phyloP scores from a whole-genome alignment of 2,888 invertebrate genomes.

The Nephrotoma flavescens region DNA sequence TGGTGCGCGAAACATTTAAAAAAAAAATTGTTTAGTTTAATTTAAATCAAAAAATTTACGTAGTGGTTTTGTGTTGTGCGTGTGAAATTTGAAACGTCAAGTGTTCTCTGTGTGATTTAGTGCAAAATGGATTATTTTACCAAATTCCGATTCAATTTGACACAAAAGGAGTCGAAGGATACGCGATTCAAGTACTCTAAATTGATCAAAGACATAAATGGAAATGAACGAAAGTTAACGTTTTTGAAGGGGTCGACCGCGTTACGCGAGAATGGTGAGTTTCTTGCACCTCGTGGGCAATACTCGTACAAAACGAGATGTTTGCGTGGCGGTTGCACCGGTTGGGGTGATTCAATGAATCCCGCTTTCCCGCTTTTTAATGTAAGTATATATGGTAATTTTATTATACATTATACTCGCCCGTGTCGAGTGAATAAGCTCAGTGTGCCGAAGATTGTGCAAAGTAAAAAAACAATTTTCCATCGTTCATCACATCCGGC shows the following conservation, averaged over 20 bases:
- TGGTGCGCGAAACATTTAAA: not conserved
- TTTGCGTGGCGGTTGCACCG: conserved; percentile 12
- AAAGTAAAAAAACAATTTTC: no score
- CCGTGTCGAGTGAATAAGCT: no score
- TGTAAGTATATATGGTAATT: conserved; percentile 4
- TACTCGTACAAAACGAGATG: conserved; percentile 10
- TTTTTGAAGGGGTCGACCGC: conserved; percentile 7
- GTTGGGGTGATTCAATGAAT: conserved; percentile 13
- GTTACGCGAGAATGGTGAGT: not conserved
- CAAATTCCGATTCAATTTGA: not conserved
- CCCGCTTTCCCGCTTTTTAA: conserved; percentile 11
- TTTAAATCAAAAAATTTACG: not conserved
- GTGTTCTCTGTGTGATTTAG: not conserved
- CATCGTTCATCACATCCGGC: no score
- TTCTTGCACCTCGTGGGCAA: conserved; percentile 8
- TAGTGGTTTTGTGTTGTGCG: not conserved
- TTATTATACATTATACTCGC: not conserved
- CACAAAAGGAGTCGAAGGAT: not conserved
- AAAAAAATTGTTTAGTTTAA: no score
- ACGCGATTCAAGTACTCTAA: conserved; percentile 2
- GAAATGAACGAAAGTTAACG: conserved; percentile 1
- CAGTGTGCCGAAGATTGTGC: no score
- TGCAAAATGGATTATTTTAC: not conserved
- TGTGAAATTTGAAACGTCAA: not conserved
- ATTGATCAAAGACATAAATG: conserved; percentile 6